Base-by-base conservation (phyloP, 2,113 vertebrate genomes). In the rabbit (Oryctolagus cuniculus) region DNA sequence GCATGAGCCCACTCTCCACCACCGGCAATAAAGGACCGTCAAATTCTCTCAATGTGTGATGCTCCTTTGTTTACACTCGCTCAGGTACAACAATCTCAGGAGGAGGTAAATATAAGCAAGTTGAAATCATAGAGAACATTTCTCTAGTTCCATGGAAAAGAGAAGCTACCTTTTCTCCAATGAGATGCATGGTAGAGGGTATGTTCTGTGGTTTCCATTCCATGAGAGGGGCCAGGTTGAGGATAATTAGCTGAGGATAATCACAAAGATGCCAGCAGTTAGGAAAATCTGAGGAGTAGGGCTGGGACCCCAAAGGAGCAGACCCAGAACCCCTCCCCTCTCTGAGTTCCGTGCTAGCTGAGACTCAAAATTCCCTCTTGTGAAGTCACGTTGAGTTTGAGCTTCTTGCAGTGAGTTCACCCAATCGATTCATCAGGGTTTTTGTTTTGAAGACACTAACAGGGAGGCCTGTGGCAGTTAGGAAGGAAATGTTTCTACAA, bases 81-180 rank as follows among this genome's bases (percentile, higher is more conserved):
- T 38, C 38, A 38, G 38, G 3, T 38, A 38, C 38, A 38, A 38
- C 38, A 38, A 38, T 38, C 38, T 38, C 38, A 38, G 38, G 8
- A 53, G 16, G 70, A 83, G 22, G 3, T 72, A 44, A 10, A 34
- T 58, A 77, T 89, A 74, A 84, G 64, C 25, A 66, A 79, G 49
- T 51, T 69, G 19, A 94, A 87, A 87, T 87, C 34, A 63, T 55
- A 55, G 72, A 83, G 13, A 91, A 88, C 83, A 44, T 79, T n/a
- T 25, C 5, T 63, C 51, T 63, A 44, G 7, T 22, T 87, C 53
- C 31, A 15, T 31, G 22, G 70, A 55, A 83, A 72, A 83, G 25
- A 53, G 24, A 75, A 90, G 55, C 36, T 36, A 7, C 21, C 74
- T 82, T 91, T 77, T 81, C n/a, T 87, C 70, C 83, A 55, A 69